Evolutionary conservation across 2,113 vertebrate genomes (phyloP), one percentile per base, ranked within the genome.

Genomic region (Caranx melampygus): DNA sequence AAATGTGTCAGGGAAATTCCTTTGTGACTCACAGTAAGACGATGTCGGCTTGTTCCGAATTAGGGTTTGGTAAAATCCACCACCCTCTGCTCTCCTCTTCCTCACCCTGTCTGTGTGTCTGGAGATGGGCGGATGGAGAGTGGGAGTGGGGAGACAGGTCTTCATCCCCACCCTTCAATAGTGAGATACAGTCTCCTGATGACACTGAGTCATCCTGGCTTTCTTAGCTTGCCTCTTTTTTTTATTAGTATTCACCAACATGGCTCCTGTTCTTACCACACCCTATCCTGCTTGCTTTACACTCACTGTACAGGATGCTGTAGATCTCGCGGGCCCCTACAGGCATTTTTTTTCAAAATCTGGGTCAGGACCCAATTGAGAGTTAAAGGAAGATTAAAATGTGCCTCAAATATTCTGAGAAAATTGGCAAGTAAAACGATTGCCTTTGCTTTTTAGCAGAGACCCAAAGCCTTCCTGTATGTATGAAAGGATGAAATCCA

Each of bases 1-100:
- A 90, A 90, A 87, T 77, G 77, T 81, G 75, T 71, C 68, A 20
- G 87, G 92, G 87, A 86, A 91, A 91, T 91, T 91, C 89, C 90
- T 92, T 55, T 62, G 81, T 93, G 91, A 92, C 87, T 92, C 92
- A 92, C 65, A 35, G 55, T 12, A 18, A 34, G 44, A 55, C 68
- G 81, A 59, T 84, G 81, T 74, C 13, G 45, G 74, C 68, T 82
- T 72, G 60, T 74, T 90, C 83, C 75, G 71, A 84, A 75, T 85
- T 35, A 34, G 59, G 64, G 62, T 87, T 91, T 87, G 84, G 89
- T 87, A 11, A 85, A 75, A 72, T 88, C 69, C 68, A 76, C 69
- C 69, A 62, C 57, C 61, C 70, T 76, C 70, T 47, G 61, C 73
- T 78, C 78, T 83, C 68, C 18, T 75, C 75, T 15, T 64, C 67